Evolutionary conservation across 2,888 invertebrate genomes (phyloP), one percentile per base, ranked within the genome.

Genomic region (Cephus pulcher): DNA sequence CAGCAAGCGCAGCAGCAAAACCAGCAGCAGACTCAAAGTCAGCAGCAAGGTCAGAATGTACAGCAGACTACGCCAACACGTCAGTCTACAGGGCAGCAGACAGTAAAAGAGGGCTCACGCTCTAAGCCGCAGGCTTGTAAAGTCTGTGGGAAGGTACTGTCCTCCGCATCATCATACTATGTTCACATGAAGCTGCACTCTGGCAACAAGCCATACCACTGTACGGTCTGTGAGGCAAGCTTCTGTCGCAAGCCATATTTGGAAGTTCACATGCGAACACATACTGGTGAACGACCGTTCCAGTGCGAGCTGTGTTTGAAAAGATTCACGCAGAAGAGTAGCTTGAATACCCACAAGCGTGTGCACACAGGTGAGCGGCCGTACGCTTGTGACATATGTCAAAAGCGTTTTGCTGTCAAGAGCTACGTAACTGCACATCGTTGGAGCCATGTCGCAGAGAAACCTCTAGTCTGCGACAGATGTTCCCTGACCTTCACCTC

Each of bases 101-200:
- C 90, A 0, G 86, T 88, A 3, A 91, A 91, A 78, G 91, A 91
- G 77, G 91, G 90, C 23, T 94, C 94, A 74, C 92, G 94, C 83
- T 94, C 94, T 79, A 95, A 95, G 88, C 95, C 95, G 73, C 96
- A 96, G 89, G 95, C 94, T 83, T 96, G 96, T 92, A 95, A 96
- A 93, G 94, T 96, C 80, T 96, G 96, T 91, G 95, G 95, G 79
- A 96, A 96, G 93, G 94, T 96, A 81, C 91, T 96, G 82, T 96
- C 96, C 78, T 96, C 96, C 23, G 94, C 95, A 80, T 95, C 95
- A 71, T 96, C 95, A 84, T 96, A 96, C 90, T 96, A 96, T 90
- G 96, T 96, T 86, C 96, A 96, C 91, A 95, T 96, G 95, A 96
- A 96, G 92, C 93, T 96, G 84, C 96, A 96, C 92, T 96, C 96